phyloP scores from a whole-genome alignment of 2,113 vertebrate species.

The Colaptes auratus region DNA sequence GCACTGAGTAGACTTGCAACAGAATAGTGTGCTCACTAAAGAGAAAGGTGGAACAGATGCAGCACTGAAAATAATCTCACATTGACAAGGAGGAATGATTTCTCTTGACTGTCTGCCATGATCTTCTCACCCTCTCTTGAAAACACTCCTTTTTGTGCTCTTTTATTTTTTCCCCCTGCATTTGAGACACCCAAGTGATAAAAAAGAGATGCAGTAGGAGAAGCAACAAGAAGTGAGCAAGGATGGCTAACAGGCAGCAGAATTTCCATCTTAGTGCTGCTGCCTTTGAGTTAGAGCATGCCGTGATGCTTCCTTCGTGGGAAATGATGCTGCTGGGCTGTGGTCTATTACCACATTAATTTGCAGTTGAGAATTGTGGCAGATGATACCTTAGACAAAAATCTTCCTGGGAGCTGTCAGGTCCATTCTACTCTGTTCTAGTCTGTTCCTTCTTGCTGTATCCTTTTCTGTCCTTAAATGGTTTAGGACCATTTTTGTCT shows the following conservation, averaged over 20 bases:
- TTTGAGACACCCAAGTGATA: background rate
- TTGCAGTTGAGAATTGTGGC: background rate
- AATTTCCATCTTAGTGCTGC: background rate
- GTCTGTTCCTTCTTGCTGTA: background rate
- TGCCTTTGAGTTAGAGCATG: background rate
- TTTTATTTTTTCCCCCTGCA: background rate
- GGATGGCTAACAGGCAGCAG: background rate
- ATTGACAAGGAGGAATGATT: background rate
- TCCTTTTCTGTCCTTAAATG: background rate
- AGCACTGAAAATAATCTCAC: constrained; percentile 3
- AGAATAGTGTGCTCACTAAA: background rate
- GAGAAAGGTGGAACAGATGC: background rate
- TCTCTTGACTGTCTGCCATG: background rate
- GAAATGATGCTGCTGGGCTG: background rate
- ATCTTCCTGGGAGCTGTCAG: background rate
- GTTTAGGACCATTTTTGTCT: background rate
- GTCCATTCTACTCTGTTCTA: background rate
- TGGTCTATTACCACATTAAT: background rate
- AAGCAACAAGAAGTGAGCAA: background rate
- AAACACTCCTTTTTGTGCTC: background rate
- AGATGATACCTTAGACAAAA: background rate
- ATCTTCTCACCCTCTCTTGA: background rate
- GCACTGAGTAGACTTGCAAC: background rate
- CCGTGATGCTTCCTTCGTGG: background rate
- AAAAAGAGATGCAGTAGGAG: background rate